A percentile compares a stretch with the other conserved stretches of the same genome.
Conservation (phyloP, 1,140 invertebrate species). For the Mamestra configurata region DNA sequence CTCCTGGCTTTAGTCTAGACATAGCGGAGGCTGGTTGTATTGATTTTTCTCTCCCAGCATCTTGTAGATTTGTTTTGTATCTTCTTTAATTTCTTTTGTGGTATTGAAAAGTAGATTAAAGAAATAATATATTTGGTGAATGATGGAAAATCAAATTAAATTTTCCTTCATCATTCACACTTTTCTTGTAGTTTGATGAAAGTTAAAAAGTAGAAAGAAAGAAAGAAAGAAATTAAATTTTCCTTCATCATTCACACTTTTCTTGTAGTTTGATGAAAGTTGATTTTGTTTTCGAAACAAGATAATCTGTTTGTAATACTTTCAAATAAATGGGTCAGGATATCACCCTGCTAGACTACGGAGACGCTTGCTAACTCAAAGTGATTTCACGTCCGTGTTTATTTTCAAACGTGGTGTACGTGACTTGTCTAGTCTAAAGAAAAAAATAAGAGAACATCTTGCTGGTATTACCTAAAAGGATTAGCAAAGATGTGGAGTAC, state of each 20-base stretch:
- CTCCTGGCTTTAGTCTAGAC: conserved; percentile 41
- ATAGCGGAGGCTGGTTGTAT: conserved; percentile 47
- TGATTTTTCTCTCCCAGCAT: conserved; percentile 46
- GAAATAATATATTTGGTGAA: background rate
- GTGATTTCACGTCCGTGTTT: conserved; percentile 13
- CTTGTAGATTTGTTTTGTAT: conserved; percentile 23
- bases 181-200: background rate
- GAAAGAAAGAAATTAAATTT: too few species aligned
- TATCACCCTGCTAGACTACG: background rate
- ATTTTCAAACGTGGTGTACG: conserved; percentile 17
- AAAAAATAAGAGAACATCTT: background rate
- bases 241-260: background rate
- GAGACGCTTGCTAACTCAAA: background rate
- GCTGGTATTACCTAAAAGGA: background rate
- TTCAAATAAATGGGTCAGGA: background rate
- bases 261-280: background rate
- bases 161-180: background rate
- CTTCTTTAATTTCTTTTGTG: background rate
- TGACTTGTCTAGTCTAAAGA: background rate
- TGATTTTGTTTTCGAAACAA: background rate
- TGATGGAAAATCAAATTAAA: background rate
- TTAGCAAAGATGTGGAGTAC: too few species aligned
- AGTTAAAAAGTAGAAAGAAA: too few species aligned
- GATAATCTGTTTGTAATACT: background rate
- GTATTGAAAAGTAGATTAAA: background rate